These are phyloP conservation scores for Heliconius ethilla DNA, from an alignment of 2,888 invertebrate species.

Conservation along the genomic window DNA sequence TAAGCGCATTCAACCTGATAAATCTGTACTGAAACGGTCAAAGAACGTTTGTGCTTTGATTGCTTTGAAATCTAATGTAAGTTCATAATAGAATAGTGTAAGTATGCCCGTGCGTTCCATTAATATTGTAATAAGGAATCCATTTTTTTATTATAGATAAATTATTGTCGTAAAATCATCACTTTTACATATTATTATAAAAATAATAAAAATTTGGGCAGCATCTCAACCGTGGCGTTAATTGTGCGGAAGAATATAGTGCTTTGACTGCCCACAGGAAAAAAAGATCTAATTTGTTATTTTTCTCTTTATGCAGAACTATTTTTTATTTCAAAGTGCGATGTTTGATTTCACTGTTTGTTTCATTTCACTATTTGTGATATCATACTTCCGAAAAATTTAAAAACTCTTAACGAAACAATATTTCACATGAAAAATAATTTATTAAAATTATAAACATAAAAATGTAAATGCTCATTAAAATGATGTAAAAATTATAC, in stretches of 20 bases:
- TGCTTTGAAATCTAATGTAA: conserved; percentile 36
- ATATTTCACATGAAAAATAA: conserved; percentile 15
- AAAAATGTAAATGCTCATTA: conserved; percentile 23
- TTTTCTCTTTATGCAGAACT: no score
- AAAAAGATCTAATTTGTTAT: no score
- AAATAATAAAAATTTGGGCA: no score
- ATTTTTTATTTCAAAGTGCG: no score
- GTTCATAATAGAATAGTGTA: conserved; percentile 7
- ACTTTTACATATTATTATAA: no score
- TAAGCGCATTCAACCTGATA: conserved; percentile 47
- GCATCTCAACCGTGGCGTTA: no score
- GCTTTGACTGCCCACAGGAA: background rate
- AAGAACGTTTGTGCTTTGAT: conserved; percentile 36
- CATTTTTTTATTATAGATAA: background rate
- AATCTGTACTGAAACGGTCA: conserved; percentile 40
- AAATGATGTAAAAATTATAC: conserved; percentile 30
- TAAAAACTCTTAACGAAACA: background rate
- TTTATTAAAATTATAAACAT: no score
- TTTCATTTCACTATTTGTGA: no score
- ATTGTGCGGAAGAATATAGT: background rate
- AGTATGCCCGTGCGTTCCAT: background rate
- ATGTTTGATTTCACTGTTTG: no score
- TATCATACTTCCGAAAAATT: background rate
- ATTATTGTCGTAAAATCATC: background rate
- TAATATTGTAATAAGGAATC: conserved; percentile 4